Conservation (phyloP, 2,888 invertebrate genomes). For the Orthosia gothica region DNA sequence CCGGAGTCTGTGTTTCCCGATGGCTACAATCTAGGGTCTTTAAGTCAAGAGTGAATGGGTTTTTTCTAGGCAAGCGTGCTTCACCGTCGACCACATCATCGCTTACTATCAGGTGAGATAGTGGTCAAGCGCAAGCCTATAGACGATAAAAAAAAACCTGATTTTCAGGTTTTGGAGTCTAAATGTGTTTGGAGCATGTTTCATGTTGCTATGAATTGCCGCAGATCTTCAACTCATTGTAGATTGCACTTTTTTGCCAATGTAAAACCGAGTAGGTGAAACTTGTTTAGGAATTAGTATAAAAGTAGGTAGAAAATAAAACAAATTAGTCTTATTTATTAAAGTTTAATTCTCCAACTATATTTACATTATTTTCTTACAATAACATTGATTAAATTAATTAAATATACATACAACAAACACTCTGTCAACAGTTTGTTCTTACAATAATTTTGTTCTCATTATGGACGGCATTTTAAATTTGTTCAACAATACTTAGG, state of each 20-base stretch:
- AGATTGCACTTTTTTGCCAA: neutral
- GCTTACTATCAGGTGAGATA: no score
- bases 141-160: no score
- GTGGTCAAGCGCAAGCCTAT: no score
- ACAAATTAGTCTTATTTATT: slow-evolving; percentile 18
- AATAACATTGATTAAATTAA: slow-evolving; percentile 54
- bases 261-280: neutral
- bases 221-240: no score
- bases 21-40: no score
- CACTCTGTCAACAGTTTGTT: slow-evolving; percentile 39
- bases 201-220: neutral
- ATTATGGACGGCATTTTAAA: slow-evolving; percentile 22
- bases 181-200: neutral
- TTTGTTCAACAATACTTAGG: slow-evolving; percentile 7
- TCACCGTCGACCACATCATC: no score
- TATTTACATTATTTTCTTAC: slow-evolving; percentile 65
- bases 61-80: no score
- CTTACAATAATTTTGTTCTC: slow-evolving; percentile 19
- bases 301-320: slow-evolving; percentile 36
- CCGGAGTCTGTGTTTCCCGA: no score
- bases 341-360: slow-evolving; percentile 68
- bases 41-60: no score
- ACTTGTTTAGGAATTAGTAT: neutral
- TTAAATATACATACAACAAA: slow-evolving; percentile 49
- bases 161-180: no score